Evolutionary conservation across 1,140 invertebrate genomes (phyloP), one percentile per base, ranked within the genome.

Genomic region (Tyrophagus putrescentiae): DNA sequence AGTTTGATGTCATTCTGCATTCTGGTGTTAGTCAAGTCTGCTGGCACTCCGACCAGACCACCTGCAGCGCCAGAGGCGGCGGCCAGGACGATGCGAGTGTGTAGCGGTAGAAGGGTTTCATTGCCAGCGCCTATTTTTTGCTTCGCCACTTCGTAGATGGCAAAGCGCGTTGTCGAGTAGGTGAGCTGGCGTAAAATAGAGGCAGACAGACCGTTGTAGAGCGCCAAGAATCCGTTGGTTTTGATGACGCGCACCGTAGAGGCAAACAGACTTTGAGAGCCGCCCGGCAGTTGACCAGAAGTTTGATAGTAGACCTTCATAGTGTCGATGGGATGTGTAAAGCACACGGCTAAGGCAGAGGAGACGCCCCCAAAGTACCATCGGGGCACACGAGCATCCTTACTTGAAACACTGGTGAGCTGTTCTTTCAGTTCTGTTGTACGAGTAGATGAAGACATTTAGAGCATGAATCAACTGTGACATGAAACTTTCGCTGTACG

Each of bases 1-100:
- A 99, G 72, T 77, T 98, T 98, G 11, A 97, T 82, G 76, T 99
- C 96, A 77, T 99, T 99, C 73, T 99, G 96, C 96, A 99, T 98
- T 64, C 78, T 77, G 11, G 98, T 96, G 76, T 99, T 99, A 48
- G 98, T 82, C 75, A 98, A 80, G 77, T 99, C 96, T 31, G 86
- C 91, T 11, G 95, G 95, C 36, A 90, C 92, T 1, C 90, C 87
- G 13, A 59, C 25, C 18, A 61, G 52, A 29, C 60, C 63, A 32
- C 60, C 60, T 16, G 36, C 7, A 4, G 48, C 57, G 34, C 57
- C 57, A n/a, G 57, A 63, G 21, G 83, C 62, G 16, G 83, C 89
- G 45, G 95, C 94, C 28, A 97, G 69, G 4, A 78, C 68, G 31
- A 90, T 82, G 70, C 84, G 82, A 64, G 82, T 75, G 61, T 76